Conservation (phyloP, 2,113 vertebrate genomes). For the Serinus canaria region DNA sequence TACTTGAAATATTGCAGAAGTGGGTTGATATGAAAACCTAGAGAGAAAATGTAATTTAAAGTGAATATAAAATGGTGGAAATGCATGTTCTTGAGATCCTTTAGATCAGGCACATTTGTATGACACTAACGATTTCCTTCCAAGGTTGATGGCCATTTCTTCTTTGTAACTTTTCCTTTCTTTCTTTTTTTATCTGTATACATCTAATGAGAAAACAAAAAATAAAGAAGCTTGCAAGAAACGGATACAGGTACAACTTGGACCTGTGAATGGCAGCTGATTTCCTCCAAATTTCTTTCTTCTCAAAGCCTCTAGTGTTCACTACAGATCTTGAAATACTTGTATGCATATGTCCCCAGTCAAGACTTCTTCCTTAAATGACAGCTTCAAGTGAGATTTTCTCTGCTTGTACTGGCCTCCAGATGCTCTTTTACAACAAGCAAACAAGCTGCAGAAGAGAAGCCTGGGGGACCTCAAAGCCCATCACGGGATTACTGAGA, state of each 20-base stretch:
- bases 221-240: not conserved
- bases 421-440: not conserved
- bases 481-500: not conserved
- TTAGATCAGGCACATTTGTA: not conserved
- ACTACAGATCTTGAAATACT: not conserved
- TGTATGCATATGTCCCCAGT: accelerated
- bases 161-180: not conserved
- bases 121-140: not conserved
- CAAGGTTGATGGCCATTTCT: not conserved
- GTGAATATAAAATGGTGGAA: not conserved
- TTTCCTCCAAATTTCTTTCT: not conserved
- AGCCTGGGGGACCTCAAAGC: not conserved
- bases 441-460: not conserved
- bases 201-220: not conserved
- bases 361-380: not conserved
- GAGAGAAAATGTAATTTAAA: not conserved
- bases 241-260: not conserved
- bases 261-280: not conserved
- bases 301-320: not conserved
- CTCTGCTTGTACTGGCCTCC: not conserved
- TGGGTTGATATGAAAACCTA: not conserved
- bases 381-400: not conserved
- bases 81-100: not conserved
- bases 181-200: not conserved
- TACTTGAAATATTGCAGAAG: not conserved